Base-by-base conservation (phyloP, 2,797 vertebrate genomes). In the Pterois miles region DNA sequence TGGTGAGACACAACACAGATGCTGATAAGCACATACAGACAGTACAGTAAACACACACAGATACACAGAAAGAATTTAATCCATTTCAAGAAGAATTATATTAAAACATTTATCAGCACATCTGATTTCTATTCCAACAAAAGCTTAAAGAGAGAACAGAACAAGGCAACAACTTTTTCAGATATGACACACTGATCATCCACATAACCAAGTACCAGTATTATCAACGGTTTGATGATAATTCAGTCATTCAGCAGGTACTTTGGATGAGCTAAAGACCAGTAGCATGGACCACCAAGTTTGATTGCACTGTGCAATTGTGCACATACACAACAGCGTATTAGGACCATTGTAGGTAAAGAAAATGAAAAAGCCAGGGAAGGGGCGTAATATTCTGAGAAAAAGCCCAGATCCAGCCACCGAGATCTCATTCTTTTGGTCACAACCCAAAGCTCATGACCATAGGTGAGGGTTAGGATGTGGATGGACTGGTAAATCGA, bases 1-100 rank as follows among this genome's bases (percentile, higher is more conserved):
- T 99, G 92, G n/a, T 95, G 90, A 71, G 81, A 75, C 76, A 16
- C 60, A 76, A 81, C 23, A 68, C 11, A 60, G n/a, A n/a, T 50
- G 59, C 70, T 76, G 7, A 74, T 64, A 79, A 43, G 57, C 63
- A 73, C 23, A 40, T 2, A 76, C 27, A 31, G 2, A 40, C 31
- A 53, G n/a, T 0, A 52, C 29, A 43, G 40, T 31, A 31, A 43
- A 20, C 29, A 65, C 58, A 64, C 1, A 33, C 6, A 76, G 8
- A 78, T 1, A 54, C 23, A 59, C 27, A 29, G 10, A 56, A 8
- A 40, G 0, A 63, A 38, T 69, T 63, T 2, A 76, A 53, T 16
- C 58, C 40, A 65, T 52, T 52, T 59, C 25, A 20, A 43, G 16
- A 66, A 12, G 16, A 43, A 18, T 54, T 52, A 65, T 78, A 34